Evolutionary conservation across 1,140 invertebrate species (phyloP), one percentile per base, ranked within the genome.

Genomic region (Saxidomus purpurata): DNA sequence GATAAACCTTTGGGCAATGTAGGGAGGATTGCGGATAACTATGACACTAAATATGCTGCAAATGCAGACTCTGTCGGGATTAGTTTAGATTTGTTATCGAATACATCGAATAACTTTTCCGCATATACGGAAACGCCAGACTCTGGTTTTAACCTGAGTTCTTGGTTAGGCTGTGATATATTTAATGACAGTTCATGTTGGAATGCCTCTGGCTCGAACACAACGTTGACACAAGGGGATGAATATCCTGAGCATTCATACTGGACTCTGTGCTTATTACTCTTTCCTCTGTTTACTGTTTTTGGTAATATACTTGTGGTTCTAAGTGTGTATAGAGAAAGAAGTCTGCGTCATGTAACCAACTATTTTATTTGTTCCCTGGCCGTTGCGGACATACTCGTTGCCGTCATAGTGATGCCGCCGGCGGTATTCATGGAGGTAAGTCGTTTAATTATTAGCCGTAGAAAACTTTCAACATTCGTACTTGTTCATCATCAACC

Each of bases 291-390:
- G 94, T 97, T 99, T 87, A 99, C 99, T 0, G 97, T 99, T 17
- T 99, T 99, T 96, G 99, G 99, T 43, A 99, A 99, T 96, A 97
- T 99, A 83, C 97, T 99, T 83, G 99, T 99, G 84, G 99, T 99
- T 91, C 96, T 99, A 92, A 98, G 98, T 93, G 99, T 99, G 13
- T 97, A 97, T 82, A 97, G 98, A 67, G 99, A 99, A 96, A 96
- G 98, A 91, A 97, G 91, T 86, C 79, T 95, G 67, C 98, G 99
- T 95, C 99, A 98, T 11, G 98, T 98, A 84, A 99, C 99, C 76
- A 99, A 99, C 96, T 99, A 99, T 96, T 99, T 99, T 96, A 99
- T 99, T 95, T 98, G 99, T 91, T 99, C 98, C 89, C 96, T 99
- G 91, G 99, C 99, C n/a, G 97, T 99, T 15, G 99, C 99, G 19